Conservation (phyloP, 2,888 invertebrate species). For the Mactromeris polynyma region DNA sequence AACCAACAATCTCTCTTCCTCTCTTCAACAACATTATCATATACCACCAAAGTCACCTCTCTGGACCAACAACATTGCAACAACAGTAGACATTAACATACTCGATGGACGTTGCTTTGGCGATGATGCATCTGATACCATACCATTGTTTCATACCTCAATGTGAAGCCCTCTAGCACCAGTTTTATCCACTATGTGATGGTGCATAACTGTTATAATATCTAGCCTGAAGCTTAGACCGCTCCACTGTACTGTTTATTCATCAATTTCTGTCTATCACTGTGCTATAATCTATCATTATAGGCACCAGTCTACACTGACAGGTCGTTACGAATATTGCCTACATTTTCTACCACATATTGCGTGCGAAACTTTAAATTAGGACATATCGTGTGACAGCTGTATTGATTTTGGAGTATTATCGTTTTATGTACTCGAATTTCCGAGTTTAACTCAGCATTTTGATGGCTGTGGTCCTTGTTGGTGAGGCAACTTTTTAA, state of each 20-base stretch:
- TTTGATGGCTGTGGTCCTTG: neutral
- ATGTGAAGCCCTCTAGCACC: too few relatives aligned
- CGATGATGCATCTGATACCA: too few relatives aligned
- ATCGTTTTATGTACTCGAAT: neutral
- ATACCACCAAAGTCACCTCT: too few relatives aligned
- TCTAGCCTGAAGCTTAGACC: too few relatives aligned
- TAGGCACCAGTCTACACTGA: neutral
- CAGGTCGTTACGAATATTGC: slow-evolving; percentile 6
- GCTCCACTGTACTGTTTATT: neutral
- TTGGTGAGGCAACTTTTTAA: neutral
- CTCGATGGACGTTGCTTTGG: too few relatives aligned
- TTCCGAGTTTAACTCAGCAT: neutral
- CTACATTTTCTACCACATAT: neutral
- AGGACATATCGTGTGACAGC: slow-evolving; percentile 6
- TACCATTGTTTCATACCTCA: too few relatives aligned
- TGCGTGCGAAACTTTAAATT: slow-evolving; percentile 14
- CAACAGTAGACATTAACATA: too few relatives aligned
- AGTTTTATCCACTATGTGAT: too few relatives aligned
- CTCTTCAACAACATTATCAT: too few relatives aligned
- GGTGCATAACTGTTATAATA: too few relatives aligned
- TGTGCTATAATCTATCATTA: slow-evolving; percentile 6
- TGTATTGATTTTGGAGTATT: neutral
- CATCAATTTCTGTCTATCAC: neutral
- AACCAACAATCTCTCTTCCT: too few relatives aligned
- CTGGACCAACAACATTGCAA: too few relatives aligned